Evolutionary conservation across 2,113 vertebrate species (phyloP).

Genomic region (Bubalus kerabau): DNA sequence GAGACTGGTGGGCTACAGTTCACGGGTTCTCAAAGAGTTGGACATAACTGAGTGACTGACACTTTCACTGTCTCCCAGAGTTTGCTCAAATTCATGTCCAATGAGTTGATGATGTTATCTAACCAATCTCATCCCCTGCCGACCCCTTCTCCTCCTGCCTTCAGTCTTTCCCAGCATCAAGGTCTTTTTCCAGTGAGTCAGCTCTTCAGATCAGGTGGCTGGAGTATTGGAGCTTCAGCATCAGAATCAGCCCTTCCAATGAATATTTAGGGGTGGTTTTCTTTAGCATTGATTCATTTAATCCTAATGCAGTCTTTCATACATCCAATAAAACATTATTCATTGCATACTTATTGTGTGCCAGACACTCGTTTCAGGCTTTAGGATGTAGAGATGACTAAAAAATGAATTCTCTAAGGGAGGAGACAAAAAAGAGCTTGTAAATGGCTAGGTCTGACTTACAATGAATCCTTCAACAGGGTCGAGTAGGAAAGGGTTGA

Average conservation of each 20-base stretch:
- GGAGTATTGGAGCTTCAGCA: background rate
- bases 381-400: background rate
- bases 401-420: background rate
- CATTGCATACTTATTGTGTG: rapidly evolving
- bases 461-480: rapidly evolving
- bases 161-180: background rate
- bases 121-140: background rate
- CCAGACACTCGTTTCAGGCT: background rate
- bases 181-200: background rate
- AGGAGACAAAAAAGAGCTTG: background rate
- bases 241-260: background rate
- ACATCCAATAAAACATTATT: too few species aligned
- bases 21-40: background rate
- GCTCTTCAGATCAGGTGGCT: background rate
- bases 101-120: background rate
- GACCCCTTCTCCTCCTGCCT: background rate
- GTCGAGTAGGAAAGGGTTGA: rapidly evolving
- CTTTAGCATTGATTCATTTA: background rate
- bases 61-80: background rate
- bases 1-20: background rate
- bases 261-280: background rate
- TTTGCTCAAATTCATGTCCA: background rate
- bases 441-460: background rate
- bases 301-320: background rate
- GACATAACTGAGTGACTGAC: background rate